Evolutionary conservation across 2,113 vertebrate genomes (phyloP), one percentile per base, ranked within the genome.

Genomic region (Recurvirostra avosetta): DNA sequence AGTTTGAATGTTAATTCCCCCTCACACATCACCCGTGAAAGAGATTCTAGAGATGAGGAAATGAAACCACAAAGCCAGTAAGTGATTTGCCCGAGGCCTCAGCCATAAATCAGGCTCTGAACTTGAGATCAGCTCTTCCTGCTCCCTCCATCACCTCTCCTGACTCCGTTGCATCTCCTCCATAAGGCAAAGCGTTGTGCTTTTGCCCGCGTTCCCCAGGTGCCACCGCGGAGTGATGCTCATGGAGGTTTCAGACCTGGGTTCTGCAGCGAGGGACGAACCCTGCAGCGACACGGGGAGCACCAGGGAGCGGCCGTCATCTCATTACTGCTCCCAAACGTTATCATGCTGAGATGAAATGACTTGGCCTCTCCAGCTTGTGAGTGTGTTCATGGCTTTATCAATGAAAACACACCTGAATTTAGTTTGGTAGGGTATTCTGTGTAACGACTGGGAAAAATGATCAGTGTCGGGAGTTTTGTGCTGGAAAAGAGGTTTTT

Each of bases 1-100:
- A n/a, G 58, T 84, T 91, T 75, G 83, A 56, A 66, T 72, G 92
- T 81, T 96, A 78, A 94, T 96, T 84, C 92, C 86, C 66, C 74
- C 73, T 88, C 92, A 73, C 75, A 86, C 85, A 73, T 90, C 90
- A 82, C 92, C 86, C 47, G 18, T 68, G 86, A 83, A 94, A 70
- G 63, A 88, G 92, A 86, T 80, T 62, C 65, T 85, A 16, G 88
- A 72, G 91, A 89, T 85, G 92, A 85, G 88, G 92, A 93, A 94
- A 91, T 58, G 86, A 94, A 92, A 91, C 92, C 91, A 72, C 95
- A 87, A 75, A 93, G 83, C 43, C 91, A 88, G 66, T 68, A 4
- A 96, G 52, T 50, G 86, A 89, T 90, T 86, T 92, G 91, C 92
- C 86, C 0, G 40, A 93, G 95, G 94, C 88, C 88, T 84, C 47